Conservation (phyloP, 2,888 invertebrate species). For the Lithophane semibrunnea region DNA sequence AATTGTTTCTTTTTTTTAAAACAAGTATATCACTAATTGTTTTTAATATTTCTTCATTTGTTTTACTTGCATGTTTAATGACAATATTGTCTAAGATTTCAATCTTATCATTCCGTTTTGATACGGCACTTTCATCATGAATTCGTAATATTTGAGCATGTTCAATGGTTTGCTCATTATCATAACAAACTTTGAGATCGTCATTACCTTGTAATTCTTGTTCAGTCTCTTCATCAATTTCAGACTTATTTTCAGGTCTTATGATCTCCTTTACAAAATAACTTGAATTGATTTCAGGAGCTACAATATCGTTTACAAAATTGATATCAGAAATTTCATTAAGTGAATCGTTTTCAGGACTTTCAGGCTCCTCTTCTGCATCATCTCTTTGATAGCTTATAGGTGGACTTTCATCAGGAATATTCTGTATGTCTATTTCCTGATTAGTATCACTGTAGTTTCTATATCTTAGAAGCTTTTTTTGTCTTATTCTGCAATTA, state of each 20-base stretch:
- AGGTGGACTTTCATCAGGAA: background rate
- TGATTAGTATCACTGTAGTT: constrained; percentile 4
- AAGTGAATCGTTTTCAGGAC: too few relatives aligned
- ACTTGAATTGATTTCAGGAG: background rate
- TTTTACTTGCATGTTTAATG: constrained; percentile 12
- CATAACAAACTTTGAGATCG: constrained; percentile 13
- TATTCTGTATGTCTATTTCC: constrained; percentile 24
- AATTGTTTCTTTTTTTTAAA: background rate
- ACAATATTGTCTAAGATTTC: constrained; percentile 14
- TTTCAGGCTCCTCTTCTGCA: background rate
- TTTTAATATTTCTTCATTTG: background rate
- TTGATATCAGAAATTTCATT: background rate
- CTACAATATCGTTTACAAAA: background rate
- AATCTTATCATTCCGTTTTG: background rate
- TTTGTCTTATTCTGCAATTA: constrained; percentile 76
- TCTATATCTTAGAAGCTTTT: constrained; percentile 68
- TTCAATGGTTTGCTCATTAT: background rate
- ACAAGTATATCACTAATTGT: background rate
- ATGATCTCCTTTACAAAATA: background rate
- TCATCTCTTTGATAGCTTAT: constrained; percentile 5
- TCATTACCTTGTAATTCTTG: constrained; percentile 7
- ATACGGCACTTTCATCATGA: background rate
- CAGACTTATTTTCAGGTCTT: constrained; percentile 35
- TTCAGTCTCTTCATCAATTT: constrained; percentile 35
- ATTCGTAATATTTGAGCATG: background rate